Conservation (phyloP, 2,113 vertebrate genomes). For the Alaudala cheleensis region DNA sequence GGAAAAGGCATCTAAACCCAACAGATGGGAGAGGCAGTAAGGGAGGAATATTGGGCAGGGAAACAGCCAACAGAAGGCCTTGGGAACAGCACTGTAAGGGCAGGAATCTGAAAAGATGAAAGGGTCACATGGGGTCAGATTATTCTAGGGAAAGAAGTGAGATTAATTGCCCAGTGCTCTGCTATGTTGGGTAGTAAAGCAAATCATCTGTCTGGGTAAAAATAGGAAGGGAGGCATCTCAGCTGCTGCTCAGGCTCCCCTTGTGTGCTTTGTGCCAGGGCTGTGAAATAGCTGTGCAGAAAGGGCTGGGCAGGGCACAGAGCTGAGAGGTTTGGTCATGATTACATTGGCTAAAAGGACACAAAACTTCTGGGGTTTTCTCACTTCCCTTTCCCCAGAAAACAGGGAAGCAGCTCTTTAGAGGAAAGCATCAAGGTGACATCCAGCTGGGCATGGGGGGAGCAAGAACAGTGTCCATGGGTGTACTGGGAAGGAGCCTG, state of each 20-base stretch:
- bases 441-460: rapidly evolving
- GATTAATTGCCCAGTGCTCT: background rate
- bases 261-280: background rate
- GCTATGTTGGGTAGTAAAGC: background rate
- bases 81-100: background rate
- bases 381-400: background rate
- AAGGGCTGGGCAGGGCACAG: background rate
- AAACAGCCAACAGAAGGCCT: background rate
- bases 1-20: background rate
- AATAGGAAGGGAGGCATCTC: background rate
- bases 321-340: background rate
- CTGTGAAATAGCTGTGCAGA: background rate
- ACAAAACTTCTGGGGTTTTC: background rate
- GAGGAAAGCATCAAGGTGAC: background rate
- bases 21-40: background rate
- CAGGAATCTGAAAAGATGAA: background rate
- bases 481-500: rapidly evolving
- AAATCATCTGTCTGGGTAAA: conserved; percentile 18
- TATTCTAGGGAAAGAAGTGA: background rate
- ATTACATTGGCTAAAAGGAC: background rate
- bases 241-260: background rate
- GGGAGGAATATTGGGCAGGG: background rate
- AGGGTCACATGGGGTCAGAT: conserved; percentile 21
- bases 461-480: background rate
- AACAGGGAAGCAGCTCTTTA: background rate